Evolutionary conservation across 2,888 invertebrate genomes (phyloP).

Genomic region (Drosophila robusta): DNA sequence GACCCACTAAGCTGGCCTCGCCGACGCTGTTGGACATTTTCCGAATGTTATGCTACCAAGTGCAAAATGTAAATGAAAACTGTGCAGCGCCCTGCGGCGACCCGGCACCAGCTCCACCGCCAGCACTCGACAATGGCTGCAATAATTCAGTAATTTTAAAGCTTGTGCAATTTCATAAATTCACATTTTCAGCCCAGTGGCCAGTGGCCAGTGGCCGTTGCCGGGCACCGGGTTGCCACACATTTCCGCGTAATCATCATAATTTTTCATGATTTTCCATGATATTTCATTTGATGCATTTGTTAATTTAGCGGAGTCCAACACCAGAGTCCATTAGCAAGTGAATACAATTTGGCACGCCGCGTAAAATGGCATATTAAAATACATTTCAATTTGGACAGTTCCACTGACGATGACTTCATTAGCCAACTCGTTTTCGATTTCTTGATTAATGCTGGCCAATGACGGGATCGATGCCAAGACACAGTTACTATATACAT

Average conservation of each 20-base stretch:
- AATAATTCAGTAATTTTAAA: slow-evolving; percentile 69
- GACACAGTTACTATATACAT: slow-evolving; percentile 17
- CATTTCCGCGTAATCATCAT: slow-evolving; percentile 79
- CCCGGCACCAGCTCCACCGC: slow-evolving; percentile 10
- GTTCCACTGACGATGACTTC: slow-evolving; percentile 64
- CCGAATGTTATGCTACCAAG: slow-evolving; percentile 38
- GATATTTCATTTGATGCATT: slow-evolving; percentile 39
- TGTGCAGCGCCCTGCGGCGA: slow-evolving; percentile 63
- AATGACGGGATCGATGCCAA: slow-evolving; percentile 45
- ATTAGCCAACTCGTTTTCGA: slow-evolving; percentile 58
- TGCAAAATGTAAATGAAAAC: slow-evolving; percentile 55
- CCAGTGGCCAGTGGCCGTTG: slow-evolving; percentile 15
- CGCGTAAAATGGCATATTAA: slow-evolving; percentile 69
- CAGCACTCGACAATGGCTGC: slow-evolving; percentile 44
- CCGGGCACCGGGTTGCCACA: slow-evolving; percentile 62
- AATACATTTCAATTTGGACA: slow-evolving; percentile 76
- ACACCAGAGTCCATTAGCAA: slow-evolving; percentile 45
- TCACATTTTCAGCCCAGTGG: slow-evolving; percentile 53
- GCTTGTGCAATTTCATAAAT: slow-evolving; percentile 75
- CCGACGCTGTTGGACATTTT: slow-evolving; percentile 36
- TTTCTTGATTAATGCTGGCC: slow-evolving; percentile 67
- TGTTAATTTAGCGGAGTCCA: slow-evolving; percentile 52
- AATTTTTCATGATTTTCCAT: slow-evolving; percentile 64
- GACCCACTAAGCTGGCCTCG: slow-evolving; percentile 64
- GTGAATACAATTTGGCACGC: slow-evolving; percentile 51